These are phyloP conservation scores for Tethea ocularis DNA, from an alignment of 2,888 invertebrate genomes.

Conservation along the genomic window DNA sequence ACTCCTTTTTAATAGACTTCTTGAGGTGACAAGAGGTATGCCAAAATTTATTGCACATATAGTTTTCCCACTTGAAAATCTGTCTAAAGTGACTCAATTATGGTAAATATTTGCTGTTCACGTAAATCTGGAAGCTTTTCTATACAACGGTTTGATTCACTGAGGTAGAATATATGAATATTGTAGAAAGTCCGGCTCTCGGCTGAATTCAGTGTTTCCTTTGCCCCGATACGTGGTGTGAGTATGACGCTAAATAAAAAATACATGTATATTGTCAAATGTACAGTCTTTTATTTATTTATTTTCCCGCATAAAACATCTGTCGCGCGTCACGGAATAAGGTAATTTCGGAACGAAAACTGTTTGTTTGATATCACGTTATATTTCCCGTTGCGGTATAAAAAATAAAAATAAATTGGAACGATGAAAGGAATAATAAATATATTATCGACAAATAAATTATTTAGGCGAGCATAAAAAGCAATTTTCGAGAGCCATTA, in stretches of 20 bases:
- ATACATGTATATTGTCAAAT: slow-evolving; percentile 44
- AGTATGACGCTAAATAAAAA: slow-evolving; percentile 51
- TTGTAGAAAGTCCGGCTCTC: slow-evolving; percentile 46
- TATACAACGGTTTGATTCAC: slow-evolving; percentile 60
- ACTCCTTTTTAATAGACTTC: too few species aligned
- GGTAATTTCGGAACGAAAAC: not conserved
- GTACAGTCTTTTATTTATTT: slow-evolving; percentile 15
- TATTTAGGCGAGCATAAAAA: slow-evolving; percentile 12
- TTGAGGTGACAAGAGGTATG: too few species aligned
- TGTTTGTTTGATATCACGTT: not conserved
- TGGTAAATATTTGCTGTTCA: slow-evolving; percentile 13
- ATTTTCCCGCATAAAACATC: slow-evolving; percentile 29
- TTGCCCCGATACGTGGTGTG: slow-evolving; percentile 39
- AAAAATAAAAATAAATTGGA: slow-evolving; percentile 7
- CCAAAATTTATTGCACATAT: not conserved
- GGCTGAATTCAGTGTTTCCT: slow-evolving; percentile 46
- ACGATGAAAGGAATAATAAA: slow-evolving; percentile 2
- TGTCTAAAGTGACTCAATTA: slow-evolving; percentile 1
- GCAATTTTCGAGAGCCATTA: slow-evolving; percentile 15
- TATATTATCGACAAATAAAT: slow-evolving; percentile 11
- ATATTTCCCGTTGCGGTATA: not conserved
- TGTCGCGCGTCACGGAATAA: slow-evolving; percentile 22
- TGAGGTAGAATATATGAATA: slow-evolving; percentile 58
- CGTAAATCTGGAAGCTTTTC: slow-evolving; percentile 50
- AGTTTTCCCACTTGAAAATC: not conserved